phyloP scores from a whole-genome alignment of 2,888 invertebrate species.

The Pachliopta kotzebuea region DNA sequence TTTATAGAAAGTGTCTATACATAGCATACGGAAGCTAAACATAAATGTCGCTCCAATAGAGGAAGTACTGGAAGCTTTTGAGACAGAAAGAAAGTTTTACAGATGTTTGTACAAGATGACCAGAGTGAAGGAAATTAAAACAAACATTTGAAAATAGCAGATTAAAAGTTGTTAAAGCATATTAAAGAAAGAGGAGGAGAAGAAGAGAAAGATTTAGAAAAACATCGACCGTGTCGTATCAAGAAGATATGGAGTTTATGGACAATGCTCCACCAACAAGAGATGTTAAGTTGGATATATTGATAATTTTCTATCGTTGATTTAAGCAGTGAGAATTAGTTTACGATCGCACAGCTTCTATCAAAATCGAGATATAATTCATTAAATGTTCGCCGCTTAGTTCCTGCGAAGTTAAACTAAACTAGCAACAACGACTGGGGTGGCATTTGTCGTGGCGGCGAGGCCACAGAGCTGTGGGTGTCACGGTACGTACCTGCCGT shows the following conservation, averaged over 20 bases:
- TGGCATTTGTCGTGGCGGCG: slow-evolving; percentile 28
- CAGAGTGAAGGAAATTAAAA: too few relatives aligned
- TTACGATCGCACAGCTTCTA: not conserved
- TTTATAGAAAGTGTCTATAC: too few relatives aligned
- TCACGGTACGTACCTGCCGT: slow-evolving; percentile 29
- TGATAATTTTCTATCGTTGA: not conserved
- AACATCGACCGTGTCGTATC: too few relatives aligned
- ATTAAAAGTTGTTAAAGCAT: too few relatives aligned
- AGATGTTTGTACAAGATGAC: too few relatives aligned
- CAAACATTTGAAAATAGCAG: too few relatives aligned
- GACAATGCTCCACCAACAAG: not conserved
- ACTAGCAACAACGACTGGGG: slow-evolving; percentile 30
- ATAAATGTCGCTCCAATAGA: too few relatives aligned
- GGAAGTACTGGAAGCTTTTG: too few relatives aligned
- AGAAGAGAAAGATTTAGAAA: too few relatives aligned
- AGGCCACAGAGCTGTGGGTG: slow-evolving; percentile 28
- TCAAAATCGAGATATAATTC: slow-evolving; percentile 7
- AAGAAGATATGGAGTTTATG: not conserved
- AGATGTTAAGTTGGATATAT: not conserved
- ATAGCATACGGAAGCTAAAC: too few relatives aligned
- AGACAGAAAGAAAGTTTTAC: too few relatives aligned
- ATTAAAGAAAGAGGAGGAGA: too few relatives aligned
- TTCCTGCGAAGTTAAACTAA: slow-evolving; percentile 24
- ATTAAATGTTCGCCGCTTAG: slow-evolving; percentile 20
- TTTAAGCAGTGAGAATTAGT: not conserved